A percentile compares a stretch with the other conserved stretches of the same genome.
These are phyloP conservation scores for Prionailurus bengalensis DNA, from an alignment of 2,113 vertebrate species.

Conservation along the genomic window DNA sequence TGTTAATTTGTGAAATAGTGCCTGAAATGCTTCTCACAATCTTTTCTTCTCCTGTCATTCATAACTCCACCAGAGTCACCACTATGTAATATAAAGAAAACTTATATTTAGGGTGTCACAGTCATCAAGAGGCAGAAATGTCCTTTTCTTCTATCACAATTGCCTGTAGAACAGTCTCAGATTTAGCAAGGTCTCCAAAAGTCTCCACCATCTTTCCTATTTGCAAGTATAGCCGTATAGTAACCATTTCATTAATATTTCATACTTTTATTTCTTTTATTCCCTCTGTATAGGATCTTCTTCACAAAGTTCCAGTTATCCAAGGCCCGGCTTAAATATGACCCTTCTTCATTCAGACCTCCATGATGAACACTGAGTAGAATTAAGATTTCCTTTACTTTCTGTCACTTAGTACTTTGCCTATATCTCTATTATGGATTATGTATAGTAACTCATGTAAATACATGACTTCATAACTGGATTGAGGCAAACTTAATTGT, in stretches of 20 bases:
- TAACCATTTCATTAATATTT: neutral
- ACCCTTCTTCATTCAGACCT: neutral
- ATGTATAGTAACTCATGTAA: neutral
- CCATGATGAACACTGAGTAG: neutral
- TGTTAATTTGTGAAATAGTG: slow-evolving; percentile 27
- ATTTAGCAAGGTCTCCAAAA: neutral
- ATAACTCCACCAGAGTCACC: neutral
- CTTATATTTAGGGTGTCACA: neutral
- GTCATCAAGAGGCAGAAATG: neutral
- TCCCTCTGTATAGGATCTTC: neutral
- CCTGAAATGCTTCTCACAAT: neutral
- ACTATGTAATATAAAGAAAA: neutral
- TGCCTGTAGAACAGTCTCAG: neutral
- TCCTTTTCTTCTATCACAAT: neutral
- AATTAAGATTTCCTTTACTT: neutral
- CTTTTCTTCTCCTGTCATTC: neutral
- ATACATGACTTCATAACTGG: neutral
- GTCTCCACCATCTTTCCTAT: neutral
- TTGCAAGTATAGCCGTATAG: too few species aligned
- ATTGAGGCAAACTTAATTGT: neutral
- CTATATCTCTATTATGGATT: neutral
- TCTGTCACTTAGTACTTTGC: neutral
- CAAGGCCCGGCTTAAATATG: neutral
- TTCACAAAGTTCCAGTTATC: neutral
- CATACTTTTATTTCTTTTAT: neutral